These are phyloP conservation scores for Clarias platycephalus DNA, from an alignment of 2,797 vertebrate genomes.

Conservation along the genomic window DNA sequence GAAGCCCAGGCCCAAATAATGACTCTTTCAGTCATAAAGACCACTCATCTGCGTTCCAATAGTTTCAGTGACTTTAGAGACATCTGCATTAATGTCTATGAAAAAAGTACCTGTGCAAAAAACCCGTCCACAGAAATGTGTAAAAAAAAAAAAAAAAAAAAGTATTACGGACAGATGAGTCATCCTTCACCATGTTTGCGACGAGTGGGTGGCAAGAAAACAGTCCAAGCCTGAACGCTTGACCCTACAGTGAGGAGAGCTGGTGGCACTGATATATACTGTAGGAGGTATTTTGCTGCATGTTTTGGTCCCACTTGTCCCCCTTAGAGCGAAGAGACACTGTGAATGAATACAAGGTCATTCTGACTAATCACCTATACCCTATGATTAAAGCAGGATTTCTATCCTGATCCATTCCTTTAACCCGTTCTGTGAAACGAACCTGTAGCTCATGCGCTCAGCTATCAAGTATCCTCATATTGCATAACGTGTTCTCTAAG, in stretches of 20 bases:
- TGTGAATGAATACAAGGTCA: background rate
- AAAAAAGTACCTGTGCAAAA: background rate
- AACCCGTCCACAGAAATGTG: background rate
- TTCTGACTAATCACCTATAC: background rate
- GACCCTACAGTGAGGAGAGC: constrained; percentile 2
- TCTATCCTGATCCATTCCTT: background rate
- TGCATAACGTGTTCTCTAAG: background rate
- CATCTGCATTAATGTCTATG: background rate
- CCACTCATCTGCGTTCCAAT: background rate
- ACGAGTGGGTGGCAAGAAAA: constrained; percentile 10
- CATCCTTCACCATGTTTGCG: constrained; percentile 7
- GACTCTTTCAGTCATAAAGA: background rate
- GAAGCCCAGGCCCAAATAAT: background rate
- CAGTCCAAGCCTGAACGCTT: background rate
- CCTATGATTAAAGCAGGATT: background rate
- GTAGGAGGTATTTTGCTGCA: background rate
- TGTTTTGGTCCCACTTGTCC: background rate
- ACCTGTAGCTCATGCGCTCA: background rate
- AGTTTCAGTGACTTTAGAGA: background rate
- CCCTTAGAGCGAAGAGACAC: background rate
- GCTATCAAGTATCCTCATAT: background rate
- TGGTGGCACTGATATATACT: background rate
- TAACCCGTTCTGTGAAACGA: background rate
- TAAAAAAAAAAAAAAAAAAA: background rate
- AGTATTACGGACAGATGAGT: background rate